Base-by-base conservation (phyloP, 2,888 invertebrate genomes). In the Nemotelus nigrinus region DNA sequence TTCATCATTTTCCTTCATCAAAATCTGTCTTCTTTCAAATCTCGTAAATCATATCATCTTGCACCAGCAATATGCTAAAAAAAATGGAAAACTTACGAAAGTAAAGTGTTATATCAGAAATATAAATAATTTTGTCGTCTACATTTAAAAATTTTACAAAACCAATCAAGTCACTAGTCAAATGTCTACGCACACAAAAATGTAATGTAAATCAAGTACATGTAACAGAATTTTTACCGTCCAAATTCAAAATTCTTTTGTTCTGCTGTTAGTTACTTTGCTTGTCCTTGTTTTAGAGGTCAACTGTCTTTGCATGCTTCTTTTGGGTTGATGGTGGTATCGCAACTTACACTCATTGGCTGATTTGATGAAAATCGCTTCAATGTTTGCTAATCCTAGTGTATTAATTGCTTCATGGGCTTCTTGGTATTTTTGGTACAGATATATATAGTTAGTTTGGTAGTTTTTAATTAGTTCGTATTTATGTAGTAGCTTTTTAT, bases 51-150 rank as follows among this genome's bases (percentile, higher is more conserved):
- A 25, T 25, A 25, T 25, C 25, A 25, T 25, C 25, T 25, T 25
- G 25, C 25, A 25, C 25, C 25, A 25, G 25, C 25, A 25, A 25
- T 25, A 25, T 25, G 25, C 25, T 25, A 25, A 25, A 25, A 25
- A 25, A 25, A 25, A 25, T 25, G 25, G 25, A 25, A 25, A 25
- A 25, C 25, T 25, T 25, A 25, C 25, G 25, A 25, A 25, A 1
- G 25, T 25, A 25, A 25, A 74, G 63, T 39, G 65, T 55, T 50
- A 70, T 5, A 8, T 68, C 3, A 70, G 2, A 43, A 63, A 74
- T 47, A 74, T 25, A 65, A 76, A 76, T 55, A 77, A 76, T 77
- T 77, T 77, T 77, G 76, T 77, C 76, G 76, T 77, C 76, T 77
- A 77, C 76, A 70, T 70, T 50, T 7, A 8, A 50, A 70, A 70